Conservation (phyloP, 2,888 invertebrate species). For the Rhagonycha lutea region DNA sequence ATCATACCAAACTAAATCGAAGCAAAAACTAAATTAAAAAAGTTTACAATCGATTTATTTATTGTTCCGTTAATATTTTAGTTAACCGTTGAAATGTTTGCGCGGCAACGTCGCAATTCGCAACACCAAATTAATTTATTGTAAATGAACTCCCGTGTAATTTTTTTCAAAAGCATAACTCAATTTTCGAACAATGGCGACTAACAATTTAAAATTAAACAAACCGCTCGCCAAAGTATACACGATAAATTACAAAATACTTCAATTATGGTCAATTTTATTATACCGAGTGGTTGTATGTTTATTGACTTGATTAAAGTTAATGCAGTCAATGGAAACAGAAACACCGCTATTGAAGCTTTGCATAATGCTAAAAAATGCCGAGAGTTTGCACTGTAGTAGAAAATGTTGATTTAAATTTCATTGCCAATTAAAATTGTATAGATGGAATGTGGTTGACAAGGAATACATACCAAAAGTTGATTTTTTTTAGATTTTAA, state of each 20-base stretch:
- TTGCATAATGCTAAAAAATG: neutral
- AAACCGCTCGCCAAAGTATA: neutral
- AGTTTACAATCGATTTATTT: neutral
- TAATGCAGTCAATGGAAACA: neutral
- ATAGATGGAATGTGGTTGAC: neutral
- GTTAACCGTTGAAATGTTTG: neutral
- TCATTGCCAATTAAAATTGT: neutral
- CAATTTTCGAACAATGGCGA: neutral
- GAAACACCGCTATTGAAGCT: neutral
- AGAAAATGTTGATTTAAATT: neutral
- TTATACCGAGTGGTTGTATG: neutral
- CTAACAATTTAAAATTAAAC: neutral
- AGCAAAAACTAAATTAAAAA: neutral
- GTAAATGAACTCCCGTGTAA: neutral
- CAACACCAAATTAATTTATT: neutral
- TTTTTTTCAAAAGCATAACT: neutral
- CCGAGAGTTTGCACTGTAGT: neutral
- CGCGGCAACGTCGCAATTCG: neutral
- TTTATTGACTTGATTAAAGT: neutral
- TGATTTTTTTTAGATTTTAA: neutral
- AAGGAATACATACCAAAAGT: neutral
- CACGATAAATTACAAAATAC: neutral
- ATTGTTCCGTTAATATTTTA: neutral
- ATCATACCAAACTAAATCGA: neutral
- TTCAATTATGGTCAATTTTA: neutral